Base-by-base conservation (phyloP, 2,888 invertebrate genomes). In the Saturnia japonica region DNA sequence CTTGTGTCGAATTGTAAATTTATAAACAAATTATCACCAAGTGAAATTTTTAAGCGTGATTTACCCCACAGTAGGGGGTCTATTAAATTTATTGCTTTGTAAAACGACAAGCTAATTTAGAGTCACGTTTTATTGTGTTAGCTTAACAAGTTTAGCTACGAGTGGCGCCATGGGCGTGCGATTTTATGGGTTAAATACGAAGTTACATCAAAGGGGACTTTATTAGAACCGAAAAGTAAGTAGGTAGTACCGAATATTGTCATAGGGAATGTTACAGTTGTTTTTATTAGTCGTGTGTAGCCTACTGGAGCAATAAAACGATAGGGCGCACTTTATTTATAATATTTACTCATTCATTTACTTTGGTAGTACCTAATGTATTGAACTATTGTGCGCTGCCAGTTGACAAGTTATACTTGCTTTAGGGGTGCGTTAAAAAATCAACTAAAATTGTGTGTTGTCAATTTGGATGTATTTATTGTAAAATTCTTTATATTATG, bases 21-120 rank as follows among this genome's bases (percentile, higher is more conserved):
- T 74, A 80, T 88, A 90, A 92, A 87, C 79, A 82, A 90, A 91
- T 91, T 90, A 90, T 90, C 89, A 83, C 85, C 72, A 81, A 87
- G 86, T 91, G 86, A 84, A 89, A 90, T 88, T 89, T 91, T 90
- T 80, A 84, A 88, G 84, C 87, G 81, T 81, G 85, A 86, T 82
- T 82, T 82, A 78, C 84, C 87, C 87, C 86, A 85, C 79, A 76
- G 80, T 76, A 80, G 85, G 83, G 51, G 83, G 89, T 86, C 91
- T 87, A 91, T 93, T 92, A 91, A 90, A 91, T 93, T 93, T 91
- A 93, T 92, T 93, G 90, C 90, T 90, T n/a, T 91, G 93, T 93
- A 94, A 93, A 93, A 89, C 91, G 93, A 90, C 88, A 80, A 91
- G 93, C 92, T 93, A 94, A 93, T 93, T 93, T 91, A 85, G 87